Base-by-base conservation (phyloP, 2,797 vertebrate species). In the Hafferia zeledoni region DNA sequence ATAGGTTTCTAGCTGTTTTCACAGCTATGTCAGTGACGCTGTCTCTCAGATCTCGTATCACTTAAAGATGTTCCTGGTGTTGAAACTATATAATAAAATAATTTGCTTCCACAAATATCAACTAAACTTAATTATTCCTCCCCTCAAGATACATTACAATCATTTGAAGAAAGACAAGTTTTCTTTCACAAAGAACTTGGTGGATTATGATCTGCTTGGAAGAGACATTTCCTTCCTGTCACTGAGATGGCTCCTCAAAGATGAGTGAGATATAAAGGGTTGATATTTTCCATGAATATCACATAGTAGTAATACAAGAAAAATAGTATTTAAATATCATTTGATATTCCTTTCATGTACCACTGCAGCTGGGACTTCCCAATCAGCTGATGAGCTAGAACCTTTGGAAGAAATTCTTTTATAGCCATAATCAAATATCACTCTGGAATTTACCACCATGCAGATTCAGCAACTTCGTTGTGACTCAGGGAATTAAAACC, bases 391-490 rank as follows among this genome's bases (percentile, higher is more conserved):
- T 79, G 67, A 96, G 69, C 44, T 70, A 67, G 86, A 89, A 93
- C 83, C 78, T 87, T 90, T 71, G 75, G 37, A 85, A 77, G 30
- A 93, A 97, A 83, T 77, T 94, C 64, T 90, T 89, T 90, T 77
- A 94, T 75, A 92, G 43, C 19, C 81, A 74, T 82, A 87, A 89
- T 95, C 52, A 94, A 90, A 90, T 93, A 90, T 75, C 81, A 82
- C 68, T 85, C 53, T 78, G 57, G 76, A 94, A 91, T 87, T 95
- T 90, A 72, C 44, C 64, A 91, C 37, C 10, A 79, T 83, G 92
- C 93, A 89, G 81, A 94, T 74, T 95, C 90, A 95, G 89, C 92
- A 96, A 80, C 49, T 92, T 55, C 71, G 61, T 55, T 87, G 60
- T 87, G 64, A 94, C 78, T 93, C 64, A 77, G 81, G 88, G 74